phyloP scores from a whole-genome alignment of 2,113 vertebrate genomes.

The Cinclus cinclus region DNA sequence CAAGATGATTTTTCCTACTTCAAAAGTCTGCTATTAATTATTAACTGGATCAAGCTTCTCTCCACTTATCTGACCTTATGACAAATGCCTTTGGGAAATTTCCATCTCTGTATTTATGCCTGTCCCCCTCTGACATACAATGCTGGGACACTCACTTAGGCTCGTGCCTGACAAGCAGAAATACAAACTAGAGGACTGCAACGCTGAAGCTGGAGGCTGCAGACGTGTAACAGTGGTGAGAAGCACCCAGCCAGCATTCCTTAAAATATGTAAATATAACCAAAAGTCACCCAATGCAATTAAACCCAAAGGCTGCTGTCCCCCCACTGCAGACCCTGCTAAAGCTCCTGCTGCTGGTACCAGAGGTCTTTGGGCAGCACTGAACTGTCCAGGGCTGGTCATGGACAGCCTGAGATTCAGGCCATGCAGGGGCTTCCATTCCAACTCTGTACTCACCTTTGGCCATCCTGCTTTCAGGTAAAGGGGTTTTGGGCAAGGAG shows the following conservation, averaged over 20 bases:
- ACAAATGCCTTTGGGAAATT: neutral
- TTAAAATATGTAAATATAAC: neutral
- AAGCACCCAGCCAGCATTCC: neutral
- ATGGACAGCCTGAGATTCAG: neutral
- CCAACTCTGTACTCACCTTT: neutral
- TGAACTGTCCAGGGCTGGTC: neutral
- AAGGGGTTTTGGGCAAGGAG: neutral
- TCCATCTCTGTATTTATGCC: neutral
- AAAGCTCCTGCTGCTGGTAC: neutral
- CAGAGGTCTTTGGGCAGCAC: neutral
- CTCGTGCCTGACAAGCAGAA: neutral
- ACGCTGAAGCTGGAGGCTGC: neutral
- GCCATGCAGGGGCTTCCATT: neutral
- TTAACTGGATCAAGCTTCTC: neutral
- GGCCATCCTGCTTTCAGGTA: neutral
- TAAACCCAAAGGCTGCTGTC: neutral
- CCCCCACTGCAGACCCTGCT: neutral
- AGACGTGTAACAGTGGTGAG: neutral
- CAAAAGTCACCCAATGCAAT: neutral
- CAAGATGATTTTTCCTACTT: neutral
- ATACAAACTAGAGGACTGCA: neutral
- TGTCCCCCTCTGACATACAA: neutral
- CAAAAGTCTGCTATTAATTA: conserved; percentile 14
- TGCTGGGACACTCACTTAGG: neutral
- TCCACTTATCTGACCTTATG: neutral